Base-by-base conservation (phyloP, 2,113 vertebrate genomes). In the Dicaeum eximium region DNA sequence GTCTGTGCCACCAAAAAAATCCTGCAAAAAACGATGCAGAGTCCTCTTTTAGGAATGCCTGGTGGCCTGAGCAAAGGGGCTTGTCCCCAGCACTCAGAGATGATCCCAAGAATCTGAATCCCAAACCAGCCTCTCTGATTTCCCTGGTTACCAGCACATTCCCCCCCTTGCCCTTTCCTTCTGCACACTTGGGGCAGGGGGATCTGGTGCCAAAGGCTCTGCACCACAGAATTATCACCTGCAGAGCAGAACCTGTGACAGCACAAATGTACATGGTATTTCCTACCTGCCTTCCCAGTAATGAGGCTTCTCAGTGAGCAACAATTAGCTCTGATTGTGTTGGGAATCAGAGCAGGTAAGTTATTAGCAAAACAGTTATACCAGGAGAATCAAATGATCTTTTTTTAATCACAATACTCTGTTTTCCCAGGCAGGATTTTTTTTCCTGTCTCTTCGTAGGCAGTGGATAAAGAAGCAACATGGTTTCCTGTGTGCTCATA, bases 271-370 rank as follows among this genome's bases (percentile, higher is more conserved):
- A 24, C 1, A 0, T 60, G 74, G 33, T 37, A 27, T 90, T 93
- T 96, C 69, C 70, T 73, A 90, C 40, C 54, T 61, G 60, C 44
- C 72, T 95, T 73, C 87, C 60, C n/a, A 94, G 87, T 94, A 96
- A 94, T 80, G 90, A 92, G 82, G 60, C 82, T 95, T 94, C 96
- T 93, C 67, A 95, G 95, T 85, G 92, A 94, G 80, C 91, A 90
- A 67, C 88, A 88, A 93, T 93, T 95, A 96, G 42, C 44, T 73
- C 85, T 95, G 97, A 97, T 97, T 97, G 92, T 89, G 93, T 91
- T 81, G 96, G 94, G 92, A 97, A 96, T 95, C 97, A 95, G 72
- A 87, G 88, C 86, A 96, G 97, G 87, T 96, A 95, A 90, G 84
- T 90, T 97, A 96, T 93, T 97, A 97, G 81, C 83, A 78, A 92